Evolutionary conservation across 2,888 invertebrate species (phyloP), one percentile per base, ranked within the genome.

Genomic region (Eubasilissa splendida): DNA sequence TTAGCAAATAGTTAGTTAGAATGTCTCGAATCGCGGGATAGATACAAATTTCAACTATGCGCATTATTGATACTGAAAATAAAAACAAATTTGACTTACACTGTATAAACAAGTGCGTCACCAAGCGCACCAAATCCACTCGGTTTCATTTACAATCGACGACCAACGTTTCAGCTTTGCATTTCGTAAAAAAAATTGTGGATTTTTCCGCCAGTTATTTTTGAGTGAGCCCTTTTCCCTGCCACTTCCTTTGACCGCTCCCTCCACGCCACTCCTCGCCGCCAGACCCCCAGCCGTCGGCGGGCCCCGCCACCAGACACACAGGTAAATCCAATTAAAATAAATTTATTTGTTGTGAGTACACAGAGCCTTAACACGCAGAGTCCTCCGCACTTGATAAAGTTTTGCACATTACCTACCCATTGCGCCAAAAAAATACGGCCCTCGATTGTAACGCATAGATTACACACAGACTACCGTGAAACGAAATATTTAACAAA

Each of bases 261-360:
- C 58, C 60, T 14, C 60, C 9, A 9, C 22, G n/a, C 14, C 31
- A 12, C 31, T 9, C 60, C 22, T 9, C 63, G 10, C 22, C 60
- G 31, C 14, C 31, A 60, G 31, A 31, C 60, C 31, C 63, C 31
- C 33, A 11, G 63, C 63, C 33, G 63, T 33, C 63, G 63, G 31
- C 54, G 53, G 71, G 22, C 71, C n/a, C 33, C n/a, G 66, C 66
- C 33, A 11, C 66, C 42, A 42, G 33, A 50, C 66, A 42, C 33
- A 42, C 42, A 33, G 73, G 74, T 79, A 74, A 71, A 79, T 79
- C 79, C 79, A 79, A 79, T 79, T 79, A 79, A 79, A 79, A 75
- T 76, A 79, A 79, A 79, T 79, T 79, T 79, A 79, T 79, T 66
- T 74, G 73, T 75, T 31, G 56, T 78, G 52, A 42, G 78, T 53